Conservation (phyloP, 2,113 vertebrate species). For the Mormoops blainvillei region DNA sequence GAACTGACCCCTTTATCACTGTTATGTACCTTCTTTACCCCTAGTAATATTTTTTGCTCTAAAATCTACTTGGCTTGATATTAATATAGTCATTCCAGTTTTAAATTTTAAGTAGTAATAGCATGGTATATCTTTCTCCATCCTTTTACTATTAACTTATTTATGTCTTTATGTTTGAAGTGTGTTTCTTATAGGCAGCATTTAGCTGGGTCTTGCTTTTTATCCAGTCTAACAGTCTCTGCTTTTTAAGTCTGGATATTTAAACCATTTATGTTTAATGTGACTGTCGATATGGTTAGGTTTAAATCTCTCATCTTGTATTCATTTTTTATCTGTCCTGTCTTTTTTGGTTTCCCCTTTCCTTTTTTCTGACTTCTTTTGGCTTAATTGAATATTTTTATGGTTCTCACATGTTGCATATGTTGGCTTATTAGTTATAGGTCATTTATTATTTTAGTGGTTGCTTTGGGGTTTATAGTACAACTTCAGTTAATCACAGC, state of each 20-base stretch:
- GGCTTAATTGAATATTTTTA: background rate
- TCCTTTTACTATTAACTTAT: background rate
- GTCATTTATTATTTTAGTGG: background rate
- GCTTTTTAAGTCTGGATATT: background rate
- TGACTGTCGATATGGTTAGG: background rate
- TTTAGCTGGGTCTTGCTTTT: background rate
- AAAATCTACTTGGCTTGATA: background rate
- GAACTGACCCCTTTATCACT: background rate
- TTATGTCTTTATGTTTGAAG: background rate
- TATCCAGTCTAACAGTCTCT: background rate
- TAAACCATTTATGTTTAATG: background rate
- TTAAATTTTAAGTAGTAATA: background rate
- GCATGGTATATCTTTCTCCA: background rate
- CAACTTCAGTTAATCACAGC: background rate
- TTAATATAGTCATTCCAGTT: background rate
- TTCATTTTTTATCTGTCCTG: background rate
- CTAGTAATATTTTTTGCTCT: background rate
- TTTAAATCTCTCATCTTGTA: background rate
- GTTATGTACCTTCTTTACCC: background rate
- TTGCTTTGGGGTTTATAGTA: background rate
- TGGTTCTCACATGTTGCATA: background rate
- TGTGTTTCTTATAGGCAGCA: background rate
- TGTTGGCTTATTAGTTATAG: background rate
- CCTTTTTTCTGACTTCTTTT: background rate
- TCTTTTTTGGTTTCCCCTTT: background rate